Base-by-base conservation (phyloP, 53 echinoderm and acorn worm genomes). In the Paracentrotus lividus region DNA sequence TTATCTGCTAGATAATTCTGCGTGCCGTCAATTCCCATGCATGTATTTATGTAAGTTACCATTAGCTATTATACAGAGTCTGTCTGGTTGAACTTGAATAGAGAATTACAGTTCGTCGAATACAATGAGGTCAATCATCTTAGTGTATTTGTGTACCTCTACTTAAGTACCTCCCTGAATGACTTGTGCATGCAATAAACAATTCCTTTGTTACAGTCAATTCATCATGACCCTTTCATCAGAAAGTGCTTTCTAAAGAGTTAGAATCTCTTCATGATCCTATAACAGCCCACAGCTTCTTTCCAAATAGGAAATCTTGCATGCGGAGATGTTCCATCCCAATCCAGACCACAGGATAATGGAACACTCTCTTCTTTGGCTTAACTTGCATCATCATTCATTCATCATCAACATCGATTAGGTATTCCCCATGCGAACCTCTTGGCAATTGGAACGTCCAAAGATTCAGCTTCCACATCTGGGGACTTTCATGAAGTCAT, bases 31-130 rank as follows among this genome's bases (percentile, higher is more conserved):
- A 32, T 34, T 69, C 7, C 69, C 69, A n/a, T n/a, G n/a, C 33
- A 33, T 69, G 69, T 34, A 5, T 8, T 69, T 32, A 31, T 69
- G 69, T 69, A 34, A 69, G 8, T 4, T 69, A 69, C 1, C 8
- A 34, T 34, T 69, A 69, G 29, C 36, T 33, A 69, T 69, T 69
- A 34, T 69, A 34, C 21, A 16, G 69, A 8, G 5, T 34, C 69
- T 69, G 69, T 34, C 14, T 69, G 69, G 33, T 32, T 69, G 36
- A 69, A 33, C 32, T 34, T 69, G 69, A 69, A 69, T 15, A 69
- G 29, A 31, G 69, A 34, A 84, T 84, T n/a, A 84, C 84, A 84
- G 45, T n/a, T n/a, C n/a, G 42, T 84, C 49, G n/a, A 84, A n/a
- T n/a, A 84, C 84, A 84, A 84, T 84, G 42, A 44, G 21, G 84